A percentile compares a stretch with the other conserved stretches of the same genome.
Evolutionary conservation across 2,888 invertebrate genomes (phyloP).

Genomic region (Phyllotreta cruciferae): DNA sequence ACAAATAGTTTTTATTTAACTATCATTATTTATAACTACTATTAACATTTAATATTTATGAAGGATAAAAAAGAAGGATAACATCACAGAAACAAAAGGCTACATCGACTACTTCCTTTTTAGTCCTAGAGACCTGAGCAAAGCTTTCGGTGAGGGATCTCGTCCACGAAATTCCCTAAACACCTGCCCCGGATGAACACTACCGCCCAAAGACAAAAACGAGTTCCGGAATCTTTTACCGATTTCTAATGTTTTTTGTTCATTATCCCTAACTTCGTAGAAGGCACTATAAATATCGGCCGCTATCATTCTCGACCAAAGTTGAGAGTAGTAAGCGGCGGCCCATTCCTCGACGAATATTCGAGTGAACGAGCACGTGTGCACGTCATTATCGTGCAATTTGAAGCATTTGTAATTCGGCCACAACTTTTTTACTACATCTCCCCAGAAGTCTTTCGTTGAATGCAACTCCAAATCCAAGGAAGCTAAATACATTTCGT

Average conservation of each 20-base stretch:
- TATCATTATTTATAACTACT: no score
- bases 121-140: conserved; percentile 66
- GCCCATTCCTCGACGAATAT: conserved; percentile 86
- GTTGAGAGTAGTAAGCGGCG: conserved; percentile 83
- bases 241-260: conserved; percentile 65
- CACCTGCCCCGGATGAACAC: conserved; percentile 80
- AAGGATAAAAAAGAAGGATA: no score
- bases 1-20: no score
- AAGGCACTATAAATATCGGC: conserved; percentile 91
- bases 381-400: conserved; percentile 79
- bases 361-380: conserved; percentile 83
- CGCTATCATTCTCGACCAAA: conserved; percentile 90
- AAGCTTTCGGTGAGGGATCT: conserved; percentile 86
- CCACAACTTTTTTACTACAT: conserved; percentile 80
- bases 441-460: conserved; percentile 81
- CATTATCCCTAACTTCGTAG: conserved; percentile 68
- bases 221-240: conserved; percentile 81
- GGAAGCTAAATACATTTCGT: conserved; percentile 80
- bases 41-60: no score
- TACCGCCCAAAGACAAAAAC: conserved; percentile 83
- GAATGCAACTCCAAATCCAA: conserved; percentile 85
- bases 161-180: conserved; percentile 91
- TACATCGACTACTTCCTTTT: conserved; percentile 48
- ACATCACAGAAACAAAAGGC: no score
- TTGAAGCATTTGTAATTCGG: conserved; percentile 79